Percentiles rank a stretch among this genome's conserved stretches.
phyloP scores from a whole-genome alignment of 2,888 invertebrate genomes.

The Griposia aprilina region DNA sequence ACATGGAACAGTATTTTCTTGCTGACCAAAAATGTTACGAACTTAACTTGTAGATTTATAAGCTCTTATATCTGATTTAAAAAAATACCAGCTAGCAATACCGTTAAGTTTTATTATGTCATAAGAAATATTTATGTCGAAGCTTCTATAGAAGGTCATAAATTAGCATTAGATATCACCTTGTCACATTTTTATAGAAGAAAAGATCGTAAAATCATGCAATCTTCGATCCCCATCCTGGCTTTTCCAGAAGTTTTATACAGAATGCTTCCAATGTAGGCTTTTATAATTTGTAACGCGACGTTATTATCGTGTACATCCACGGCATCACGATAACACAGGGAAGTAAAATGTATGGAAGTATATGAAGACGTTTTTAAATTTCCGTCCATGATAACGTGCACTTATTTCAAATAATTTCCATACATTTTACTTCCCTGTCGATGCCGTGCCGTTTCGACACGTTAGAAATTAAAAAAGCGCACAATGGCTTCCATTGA shows the following conservation, averaged over 20 bases:
- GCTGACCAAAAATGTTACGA: neutral
- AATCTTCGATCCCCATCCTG: neutral
- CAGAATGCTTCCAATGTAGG: neutral
- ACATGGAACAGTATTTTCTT: neutral
- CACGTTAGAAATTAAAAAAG: neutral
- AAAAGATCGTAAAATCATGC: neutral
- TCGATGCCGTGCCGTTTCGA: neutral
- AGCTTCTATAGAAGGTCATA: neutral
- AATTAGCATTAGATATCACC: neutral
- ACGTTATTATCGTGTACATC: no score
- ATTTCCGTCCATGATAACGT: no score
- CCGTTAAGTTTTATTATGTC: neutral
- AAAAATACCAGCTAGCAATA: neutral
- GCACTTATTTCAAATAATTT: neutral
- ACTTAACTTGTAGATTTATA: neutral
- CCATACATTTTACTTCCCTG: neutral
- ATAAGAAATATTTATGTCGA: constrained; percentile 12
- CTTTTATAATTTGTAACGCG: neutral
- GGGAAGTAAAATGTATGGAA: neutral
- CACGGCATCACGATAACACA: neutral
- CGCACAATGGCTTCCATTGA: neutral
- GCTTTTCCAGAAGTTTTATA: neutral
- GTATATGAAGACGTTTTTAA: neutral
- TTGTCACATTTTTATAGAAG: neutral
- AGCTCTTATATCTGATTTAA: neutral